These are phyloP conservation scores for Drosophila erecta DNA, from an alignment of 1,140 invertebrate genomes.

Conservation along the genomic window DNA sequence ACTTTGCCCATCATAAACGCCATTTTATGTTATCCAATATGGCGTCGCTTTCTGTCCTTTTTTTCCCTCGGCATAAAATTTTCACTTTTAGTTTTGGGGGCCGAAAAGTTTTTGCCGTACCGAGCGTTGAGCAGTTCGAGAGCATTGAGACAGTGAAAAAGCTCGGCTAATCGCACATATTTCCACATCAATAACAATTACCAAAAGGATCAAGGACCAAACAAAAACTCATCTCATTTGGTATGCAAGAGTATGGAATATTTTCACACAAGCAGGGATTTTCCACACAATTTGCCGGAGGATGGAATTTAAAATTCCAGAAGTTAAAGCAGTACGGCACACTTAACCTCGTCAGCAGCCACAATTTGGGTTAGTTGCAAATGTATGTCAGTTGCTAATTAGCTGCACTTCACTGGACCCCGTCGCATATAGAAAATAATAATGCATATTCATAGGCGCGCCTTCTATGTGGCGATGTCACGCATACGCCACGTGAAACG, in stretches of 20 bases:
- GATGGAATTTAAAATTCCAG: constrained; percentile 30
- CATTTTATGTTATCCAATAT: constrained; percentile 75
- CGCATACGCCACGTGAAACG: constrained; percentile 59
- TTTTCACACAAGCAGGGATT: constrained; percentile 31
- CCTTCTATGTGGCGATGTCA: constrained; percentile 58
- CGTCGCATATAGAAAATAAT: constrained; percentile 50
- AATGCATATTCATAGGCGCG: constrained; percentile 65
- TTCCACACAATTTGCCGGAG: constrained; percentile 57
- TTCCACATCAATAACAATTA: constrained; percentile 75
- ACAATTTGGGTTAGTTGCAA: constrained; percentile 45
- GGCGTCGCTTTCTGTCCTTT: constrained; percentile 39
- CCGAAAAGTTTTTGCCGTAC: constrained; percentile 45
- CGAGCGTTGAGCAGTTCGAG: constrained; percentile 1
- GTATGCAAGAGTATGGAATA: constrained; percentile 38
- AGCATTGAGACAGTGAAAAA: background rate
- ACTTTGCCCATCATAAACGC: constrained; percentile 75
- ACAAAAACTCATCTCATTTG: constrained; percentile 54
- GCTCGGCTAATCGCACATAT: constrained; percentile 66
- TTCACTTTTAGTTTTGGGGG: constrained; percentile 66
- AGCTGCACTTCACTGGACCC: constrained; percentile 54
- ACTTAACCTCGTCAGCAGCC: constrained; percentile 48
- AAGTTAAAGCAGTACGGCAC: constrained; percentile 15
- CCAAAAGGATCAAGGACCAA: constrained; percentile 35
- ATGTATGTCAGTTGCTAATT: constrained; percentile 72
- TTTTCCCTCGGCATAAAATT: constrained; percentile 47